These are phyloP conservation scores for Euclidia mi DNA, from an alignment of 2,888 invertebrate species.

Conservation along the genomic window DNA sequence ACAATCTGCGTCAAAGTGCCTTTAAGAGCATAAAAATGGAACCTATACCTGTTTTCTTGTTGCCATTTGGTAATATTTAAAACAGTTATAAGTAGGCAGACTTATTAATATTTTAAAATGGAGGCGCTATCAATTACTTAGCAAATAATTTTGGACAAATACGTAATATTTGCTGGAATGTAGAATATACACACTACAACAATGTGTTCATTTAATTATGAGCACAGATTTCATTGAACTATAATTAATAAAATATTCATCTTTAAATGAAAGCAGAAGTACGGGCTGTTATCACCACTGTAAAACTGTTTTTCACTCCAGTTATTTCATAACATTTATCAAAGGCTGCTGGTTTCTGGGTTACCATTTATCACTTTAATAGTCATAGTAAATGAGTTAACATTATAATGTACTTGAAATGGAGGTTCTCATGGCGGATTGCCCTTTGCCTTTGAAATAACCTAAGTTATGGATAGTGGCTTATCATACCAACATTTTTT, in stretches of 20 bases:
- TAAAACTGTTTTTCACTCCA: constrained; percentile 41
- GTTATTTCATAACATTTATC: constrained; percentile 35
- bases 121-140: constrained; percentile 22
- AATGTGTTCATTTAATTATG: too few relatives aligned
- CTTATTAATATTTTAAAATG: too few relatives aligned
- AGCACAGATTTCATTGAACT: not conserved
- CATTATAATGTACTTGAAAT: constrained; percentile 26
- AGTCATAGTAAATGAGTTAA: constrained; percentile 34
- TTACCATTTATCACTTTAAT: constrained; percentile 40
- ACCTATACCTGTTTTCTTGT: too few relatives aligned
- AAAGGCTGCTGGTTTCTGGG: constrained; percentile 21
- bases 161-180: too few relatives aligned
- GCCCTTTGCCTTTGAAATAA: constrained; percentile 14
- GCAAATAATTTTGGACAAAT: not conserved
- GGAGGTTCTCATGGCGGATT: constrained; percentile 19
- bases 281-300: constrained; percentile 27
- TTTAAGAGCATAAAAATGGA: too few relatives aligned
- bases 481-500: too few relatives aligned
- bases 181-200: too few relatives aligned
- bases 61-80: too few relatives aligned
- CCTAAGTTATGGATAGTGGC: too few relatives aligned
- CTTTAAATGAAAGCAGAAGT: not conserved
- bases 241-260: constrained; percentile 7
- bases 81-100: too few relatives aligned
- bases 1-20: too few relatives aligned